Base-by-base conservation (phyloP, 2,797 vertebrate species). In the Graptemys geographica region DNA sequence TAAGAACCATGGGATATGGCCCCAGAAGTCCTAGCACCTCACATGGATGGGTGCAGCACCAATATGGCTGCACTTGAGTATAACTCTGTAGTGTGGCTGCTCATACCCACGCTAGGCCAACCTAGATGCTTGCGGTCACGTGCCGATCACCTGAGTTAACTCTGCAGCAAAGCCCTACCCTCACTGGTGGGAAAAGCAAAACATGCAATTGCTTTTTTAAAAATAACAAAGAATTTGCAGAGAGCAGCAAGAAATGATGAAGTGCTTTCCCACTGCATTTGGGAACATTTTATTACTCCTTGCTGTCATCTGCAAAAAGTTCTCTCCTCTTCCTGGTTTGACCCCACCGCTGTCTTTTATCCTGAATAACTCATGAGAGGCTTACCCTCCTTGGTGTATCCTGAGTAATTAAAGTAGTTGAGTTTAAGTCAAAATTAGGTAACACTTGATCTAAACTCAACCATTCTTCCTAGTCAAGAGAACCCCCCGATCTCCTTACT, bases 161-260 rank as follows among this genome's bases (percentile, higher is more conserved):
- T 49, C n/a, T 74, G 8, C 74, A 84, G 79, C 57, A 31, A 74
- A 86, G 13, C 25, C n/a, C 52, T 1, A 81, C 31, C 25, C 44
- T 4, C 62, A 41, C 4, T 55, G 80, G 41, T 44, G 79, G 55
- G 80, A 8, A 69, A 80, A 84, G 37, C 76, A 80, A 55, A 85
- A 55, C 83, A 76, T n/a, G 86, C 62, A 41, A 55, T 52, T 83
- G 23, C 33, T 44, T 59, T 23, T 87, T n/a, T 44, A 49, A 59
- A 80, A 51, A 53, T 72, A 49, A 76, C 81, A 33, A 69, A 87
- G 27, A 78, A 56, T 44, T 59, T 41, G 13, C 6, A 51, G 89
- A 57, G 84, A 94, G 86, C 37, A 95, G 62, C 88, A 79, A 87
- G 72, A 52, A 55, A 51, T 79, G 82, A 69, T 65, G 44, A 94